A percentile compares a stretch with the other conserved stretches of the same genome.
phyloP scores from a whole-genome alignment of 2,888 invertebrate species.

The Phaedon cochleariae region DNA sequence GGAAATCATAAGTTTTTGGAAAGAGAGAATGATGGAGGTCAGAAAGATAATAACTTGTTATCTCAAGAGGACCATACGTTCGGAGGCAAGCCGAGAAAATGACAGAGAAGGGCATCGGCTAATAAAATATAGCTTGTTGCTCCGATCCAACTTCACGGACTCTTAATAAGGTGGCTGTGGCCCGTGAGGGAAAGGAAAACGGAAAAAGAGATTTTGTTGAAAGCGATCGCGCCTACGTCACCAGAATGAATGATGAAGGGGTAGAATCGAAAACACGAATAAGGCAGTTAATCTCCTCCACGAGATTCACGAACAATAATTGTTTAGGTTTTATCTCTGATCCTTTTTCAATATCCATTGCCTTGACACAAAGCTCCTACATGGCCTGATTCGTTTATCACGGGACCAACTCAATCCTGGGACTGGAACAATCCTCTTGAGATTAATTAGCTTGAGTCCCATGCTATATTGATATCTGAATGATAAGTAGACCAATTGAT shows the following conservation, averaged over 20 bases:
- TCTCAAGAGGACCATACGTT: conserved; percentile 37
- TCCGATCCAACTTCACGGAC: conserved; percentile 9
- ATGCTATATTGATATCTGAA: too few relatives aligned
- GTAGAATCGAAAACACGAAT: not conserved
- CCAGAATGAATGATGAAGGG: not conserved
- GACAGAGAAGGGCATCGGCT: conserved; percentile 31
- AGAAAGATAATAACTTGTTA: conserved; percentile 38
- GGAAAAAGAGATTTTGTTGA: not conserved
- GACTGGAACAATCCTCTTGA: too few relatives aligned
- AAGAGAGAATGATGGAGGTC: conserved; percentile 30
- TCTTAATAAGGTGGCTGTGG: conserved; percentile 8
- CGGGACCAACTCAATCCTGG: too few relatives aligned
- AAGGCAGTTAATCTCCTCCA: not conserved
- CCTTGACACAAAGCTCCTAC: too few relatives aligned
- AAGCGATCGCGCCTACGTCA: not conserved
- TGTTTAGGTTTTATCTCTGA: too few relatives aligned
- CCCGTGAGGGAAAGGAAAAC: not conserved
- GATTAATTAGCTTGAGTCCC: too few relatives aligned
- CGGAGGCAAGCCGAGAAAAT: conserved; percentile 25
- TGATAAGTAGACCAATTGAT: too few relatives aligned
- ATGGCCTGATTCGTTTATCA: too few relatives aligned
- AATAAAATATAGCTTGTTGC: conserved; percentile 31
- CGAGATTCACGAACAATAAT: not conserved
- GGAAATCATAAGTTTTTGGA: conserved; percentile 68
- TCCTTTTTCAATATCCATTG: too few relatives aligned